Percentiles rank a stretch among this genome's conserved stretches.
Conservation (phyloP, 2,113 vertebrate species). For the Coturnix japonica region DNA sequence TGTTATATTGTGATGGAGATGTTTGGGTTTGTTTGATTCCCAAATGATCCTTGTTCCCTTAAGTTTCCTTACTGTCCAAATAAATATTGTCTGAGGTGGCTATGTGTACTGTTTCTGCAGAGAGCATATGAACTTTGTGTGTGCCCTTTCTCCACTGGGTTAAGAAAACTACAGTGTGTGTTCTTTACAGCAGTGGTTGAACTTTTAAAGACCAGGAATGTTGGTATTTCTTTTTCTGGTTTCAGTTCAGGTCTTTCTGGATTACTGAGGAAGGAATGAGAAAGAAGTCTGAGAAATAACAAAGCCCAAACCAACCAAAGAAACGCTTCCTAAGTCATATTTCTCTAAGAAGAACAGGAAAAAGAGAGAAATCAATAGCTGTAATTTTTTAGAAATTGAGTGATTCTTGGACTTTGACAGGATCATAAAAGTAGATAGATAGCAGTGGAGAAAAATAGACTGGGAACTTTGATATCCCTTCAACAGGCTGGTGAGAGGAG, state of each 20-base stretch:
- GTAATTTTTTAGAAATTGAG: neutral
- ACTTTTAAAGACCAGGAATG: neutral
- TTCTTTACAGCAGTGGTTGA: neutral
- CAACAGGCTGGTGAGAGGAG: neutral
- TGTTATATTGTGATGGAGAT: neutral
- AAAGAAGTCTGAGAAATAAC: neutral
- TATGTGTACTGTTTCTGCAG: neutral
- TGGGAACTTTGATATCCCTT: neutral
- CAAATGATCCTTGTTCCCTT: neutral
- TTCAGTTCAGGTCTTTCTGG: neutral
- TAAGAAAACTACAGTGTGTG: neutral
- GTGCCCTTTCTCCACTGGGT: neutral
- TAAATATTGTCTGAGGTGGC: neutral
- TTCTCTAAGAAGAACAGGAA: neutral
- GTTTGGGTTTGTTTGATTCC: neutral
- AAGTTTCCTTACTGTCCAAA: neutral
- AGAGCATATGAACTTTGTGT: neutral
- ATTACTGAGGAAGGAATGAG: neutral
- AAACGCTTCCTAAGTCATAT: neutral
- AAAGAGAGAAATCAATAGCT: conserved; percentile 24
- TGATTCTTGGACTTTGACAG: conserved; percentile 3
- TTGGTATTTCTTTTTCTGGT: neutral
- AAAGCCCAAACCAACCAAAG: neutral
- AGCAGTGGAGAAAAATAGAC: neutral
- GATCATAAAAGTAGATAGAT: conserved; percentile 8